Evolutionary conservation across 2,113 vertebrate species (phyloP).

Genomic region (Bujurquina vittata): DNA sequence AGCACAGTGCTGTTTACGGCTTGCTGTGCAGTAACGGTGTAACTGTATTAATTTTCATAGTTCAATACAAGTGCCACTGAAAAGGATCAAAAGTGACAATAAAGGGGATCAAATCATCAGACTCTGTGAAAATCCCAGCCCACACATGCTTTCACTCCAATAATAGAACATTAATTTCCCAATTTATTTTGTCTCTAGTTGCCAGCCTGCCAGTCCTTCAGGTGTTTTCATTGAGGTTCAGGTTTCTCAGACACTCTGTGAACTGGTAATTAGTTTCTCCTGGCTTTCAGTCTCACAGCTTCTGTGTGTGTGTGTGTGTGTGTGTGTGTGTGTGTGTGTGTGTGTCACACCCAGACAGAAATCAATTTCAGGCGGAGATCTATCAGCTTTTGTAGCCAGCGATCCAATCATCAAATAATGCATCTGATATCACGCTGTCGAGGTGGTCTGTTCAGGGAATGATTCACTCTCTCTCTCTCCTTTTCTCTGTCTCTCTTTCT

Average conservation of each 20-base stretch:
- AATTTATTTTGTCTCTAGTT: constrained; percentile 72
- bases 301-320: constrained; percentile 29
- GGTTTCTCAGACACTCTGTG: constrained; percentile 68
- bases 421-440: constrained; percentile 78
- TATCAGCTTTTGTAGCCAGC: constrained; percentile 77
- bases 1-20: not conserved
- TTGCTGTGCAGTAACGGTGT: not conserved
- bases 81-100: constrained; percentile 43
- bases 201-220: constrained; percentile 71
- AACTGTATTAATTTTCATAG: constrained; percentile 20
- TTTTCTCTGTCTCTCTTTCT: constrained; percentile 29
- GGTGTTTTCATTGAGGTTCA: constrained; percentile 72
- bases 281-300: constrained; percentile 60
- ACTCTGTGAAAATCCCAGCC: constrained; percentile 32
- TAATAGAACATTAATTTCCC: constrained; percentile 75
- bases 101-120: constrained; percentile 57
- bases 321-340: constrained; percentile 20
- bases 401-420: constrained; percentile 80
- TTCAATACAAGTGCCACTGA: constrained; percentile 33
- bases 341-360: constrained; percentile 76
- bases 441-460: constrained; percentile 75
- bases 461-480: constrained; percentile 64
- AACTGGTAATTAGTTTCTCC: constrained; percentile 78
- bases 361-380: constrained; percentile 79
- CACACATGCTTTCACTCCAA: constrained; percentile 50